These are phyloP conservation scores for Glyptemys insculpta DNA, from an alignment of 2,797 vertebrate genomes.

Conservation along the genomic window DNA sequence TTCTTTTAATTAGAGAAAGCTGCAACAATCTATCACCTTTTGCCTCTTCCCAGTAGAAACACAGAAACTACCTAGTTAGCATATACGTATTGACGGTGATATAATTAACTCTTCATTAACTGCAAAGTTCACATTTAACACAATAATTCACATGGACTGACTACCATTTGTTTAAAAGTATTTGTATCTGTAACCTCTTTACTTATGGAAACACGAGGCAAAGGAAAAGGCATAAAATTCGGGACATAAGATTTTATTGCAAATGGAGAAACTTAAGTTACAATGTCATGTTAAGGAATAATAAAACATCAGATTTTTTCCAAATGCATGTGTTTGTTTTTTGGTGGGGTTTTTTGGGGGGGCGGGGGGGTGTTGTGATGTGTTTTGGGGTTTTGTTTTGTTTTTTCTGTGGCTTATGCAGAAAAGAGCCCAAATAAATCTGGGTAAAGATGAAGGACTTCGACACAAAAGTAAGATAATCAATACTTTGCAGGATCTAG, in stretches of 20 bases:
- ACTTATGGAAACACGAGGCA: constrained; percentile 4
- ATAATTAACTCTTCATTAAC: constrained; percentile 12
- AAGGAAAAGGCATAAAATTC: constrained; percentile 6
- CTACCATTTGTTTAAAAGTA: neutral
- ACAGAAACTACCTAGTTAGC: constrained; percentile 3
- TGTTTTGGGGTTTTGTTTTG: neutral
- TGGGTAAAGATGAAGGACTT: neutral
- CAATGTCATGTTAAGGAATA: neutral
- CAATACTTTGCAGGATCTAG: neutral
- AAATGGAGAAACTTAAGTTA: neutral
- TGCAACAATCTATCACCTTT: neutral
- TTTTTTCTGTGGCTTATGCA: neutral
- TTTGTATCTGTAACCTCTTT: neutral
- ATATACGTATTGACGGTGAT: neutral
- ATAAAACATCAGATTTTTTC: neutral
- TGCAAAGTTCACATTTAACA: neutral
- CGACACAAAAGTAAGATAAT: neutral
- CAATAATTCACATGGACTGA: neutral
- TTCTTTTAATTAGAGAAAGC: constrained; percentile 7
- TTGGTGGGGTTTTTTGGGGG: neutral
- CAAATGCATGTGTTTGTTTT: neutral
- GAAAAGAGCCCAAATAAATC: neutral
- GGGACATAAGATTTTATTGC: neutral
- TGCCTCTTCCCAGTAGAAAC: neutral
- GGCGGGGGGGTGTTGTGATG: rapidly evolving